Evolutionary conservation across 2,888 invertebrate genomes (phyloP), one percentile per base, ranked within the genome.

Genomic region (Hecatera dysodea): DNA sequence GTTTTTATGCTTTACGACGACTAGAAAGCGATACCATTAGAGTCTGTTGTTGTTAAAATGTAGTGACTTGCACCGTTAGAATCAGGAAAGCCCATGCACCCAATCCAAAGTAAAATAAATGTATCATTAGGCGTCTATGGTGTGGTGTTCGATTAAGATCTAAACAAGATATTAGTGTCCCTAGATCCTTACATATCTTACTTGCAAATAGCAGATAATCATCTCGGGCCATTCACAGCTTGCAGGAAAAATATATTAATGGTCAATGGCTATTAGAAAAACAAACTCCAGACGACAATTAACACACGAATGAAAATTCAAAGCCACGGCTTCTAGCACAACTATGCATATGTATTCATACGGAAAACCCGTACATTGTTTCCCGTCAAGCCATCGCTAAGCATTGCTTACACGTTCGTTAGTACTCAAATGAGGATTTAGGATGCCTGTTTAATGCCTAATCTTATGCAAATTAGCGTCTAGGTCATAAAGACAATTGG

Each of bases 401-500:
- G 50, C 36, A 75, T 75, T 46, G n/a, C 42, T 75, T n/a, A 64
- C 64, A 75, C 62, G 80, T 80, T 52, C 11, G 19, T 27, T 55
- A 22, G 36, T 57, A 59, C 27, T 62, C 64, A 42, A 53, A 70
- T 57, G 75, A 62, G 76, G 81, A 70, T 80, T 78, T 78, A 33
- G 71, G 62, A 75, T 75, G 63, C 66, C 57, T 70, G 36, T 63
- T 42, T 29, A 55, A 74, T 75, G 75, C 59, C 76, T 77, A 68
- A 83, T 75, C 80, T 71, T 57, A 53, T 67, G 68, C 52, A 78
- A 78, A 85, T 78, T 56, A 60, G 5, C 7, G 52, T 57, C 67
- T 75, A 76, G 67, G 63, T 56, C 55, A 65, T 29, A 60, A 48
- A 72, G 62, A 71, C 67, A 71, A 74, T 72, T 52, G 11, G 68